Base-by-base conservation (phyloP, 2,113 vertebrate genomes). In the Pseudorasbora parva region DNA sequence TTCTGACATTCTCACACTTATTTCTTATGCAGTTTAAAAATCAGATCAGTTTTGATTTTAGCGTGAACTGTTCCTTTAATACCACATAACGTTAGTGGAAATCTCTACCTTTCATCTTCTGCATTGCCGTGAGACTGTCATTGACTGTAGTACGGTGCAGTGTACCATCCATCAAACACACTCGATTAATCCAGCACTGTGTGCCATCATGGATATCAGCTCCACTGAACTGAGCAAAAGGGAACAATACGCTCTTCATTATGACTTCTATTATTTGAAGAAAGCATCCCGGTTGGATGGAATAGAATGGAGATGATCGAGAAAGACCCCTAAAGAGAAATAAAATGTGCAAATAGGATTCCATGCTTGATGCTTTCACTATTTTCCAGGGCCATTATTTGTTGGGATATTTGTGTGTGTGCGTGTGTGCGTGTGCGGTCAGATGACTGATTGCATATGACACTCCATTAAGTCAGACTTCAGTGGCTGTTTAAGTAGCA, bases 401-500 rank as follows among this genome's bases (percentile, higher is more conserved):
- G 78, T 85, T n/a, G n/a, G n/a, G n/a, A n/a, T n/a, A n/a, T n/a
- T n/a, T 41, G 57, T 76, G 83, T 73, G 81, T 60, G 82, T 78
- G 85, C 57, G 88, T 76, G 82, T 86, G 85, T 82, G 73, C 23
- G 21, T 43, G 21, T 47, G 72, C 5, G 56, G n/a, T 78, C 76
- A 27, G 76, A 47, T 88, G 88, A 90, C 51, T 54, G 60, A 76
- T 86, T n/a, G 84, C 77, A 74, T 89, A 86, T 72, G 25, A 64
- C 86, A 87, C 81, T 73, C 60, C 89, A 91, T 92, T 90, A 88
- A 84, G 88, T 85, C 91, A 91, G 87, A 84, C 83, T 86, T 75
- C 89, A 88, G 89, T 90, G 89, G 91, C 84, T 84, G 85, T 87
- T 84, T 92, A 88, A 91, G 92, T 88, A 91, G 83, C 90, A 88